Evolutionary conservation across 2,888 invertebrate species (phyloP).

Genomic region (Philhelius pedissequus): DNA sequence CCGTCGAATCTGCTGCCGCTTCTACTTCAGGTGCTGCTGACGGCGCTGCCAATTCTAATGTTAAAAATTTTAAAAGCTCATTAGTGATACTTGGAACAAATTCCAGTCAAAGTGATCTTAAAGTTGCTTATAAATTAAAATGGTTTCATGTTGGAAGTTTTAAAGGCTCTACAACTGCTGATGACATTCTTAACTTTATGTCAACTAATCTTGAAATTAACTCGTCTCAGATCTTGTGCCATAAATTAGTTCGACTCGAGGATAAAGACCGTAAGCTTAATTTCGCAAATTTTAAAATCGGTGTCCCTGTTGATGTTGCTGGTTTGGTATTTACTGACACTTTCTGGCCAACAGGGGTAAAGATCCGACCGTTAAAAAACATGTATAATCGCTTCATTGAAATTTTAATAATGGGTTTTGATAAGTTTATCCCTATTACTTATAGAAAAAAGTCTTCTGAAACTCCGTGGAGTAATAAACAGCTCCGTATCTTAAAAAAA

Average conservation of each 20-base stretch:
- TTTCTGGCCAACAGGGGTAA: no score
- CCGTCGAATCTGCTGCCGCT: no score
- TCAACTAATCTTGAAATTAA: not conserved
- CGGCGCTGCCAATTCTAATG: not conserved
- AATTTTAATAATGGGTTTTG: no score
- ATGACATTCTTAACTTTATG: not conserved
- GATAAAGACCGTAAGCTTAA: not conserved
- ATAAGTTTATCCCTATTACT: no score
- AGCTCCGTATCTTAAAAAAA: no score
- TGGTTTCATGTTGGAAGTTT: not conserved
- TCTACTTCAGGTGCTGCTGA: no score
- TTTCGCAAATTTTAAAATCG: not conserved
- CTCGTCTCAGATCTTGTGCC: not conserved
- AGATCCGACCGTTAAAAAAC: no score
- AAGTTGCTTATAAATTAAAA: not conserved
- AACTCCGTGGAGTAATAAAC: no score
- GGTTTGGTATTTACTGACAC: no score
- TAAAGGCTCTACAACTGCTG: not conserved
- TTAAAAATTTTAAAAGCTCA: not conserved
- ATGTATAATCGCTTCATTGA: no score
- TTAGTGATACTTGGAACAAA: not conserved
- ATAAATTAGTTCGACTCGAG: not conserved
- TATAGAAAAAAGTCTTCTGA: no score
- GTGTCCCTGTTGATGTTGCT: no score
- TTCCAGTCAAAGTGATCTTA: not conserved